Evolutionary conservation across 2,888 invertebrate species (phyloP).

Genomic region (Scaptomyza reducta): DNA sequence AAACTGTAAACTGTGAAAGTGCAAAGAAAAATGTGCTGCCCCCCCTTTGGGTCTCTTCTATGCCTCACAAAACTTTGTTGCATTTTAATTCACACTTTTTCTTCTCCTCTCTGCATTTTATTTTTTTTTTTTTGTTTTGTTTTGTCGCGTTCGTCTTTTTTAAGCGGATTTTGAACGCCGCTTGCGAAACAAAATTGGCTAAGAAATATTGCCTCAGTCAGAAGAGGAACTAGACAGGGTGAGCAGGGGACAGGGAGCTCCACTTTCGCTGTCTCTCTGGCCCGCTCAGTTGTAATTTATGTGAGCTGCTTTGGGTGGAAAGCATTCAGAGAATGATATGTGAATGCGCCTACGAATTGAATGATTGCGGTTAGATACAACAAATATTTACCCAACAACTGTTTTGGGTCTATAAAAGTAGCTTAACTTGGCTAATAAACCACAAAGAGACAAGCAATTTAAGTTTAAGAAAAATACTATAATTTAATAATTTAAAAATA

Average conservation of each 20-base stretch:
- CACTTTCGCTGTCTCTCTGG: not conserved
- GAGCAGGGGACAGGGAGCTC: not conserved
- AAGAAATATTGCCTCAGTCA: slow-evolving; percentile 59
- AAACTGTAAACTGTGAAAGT: slow-evolving; percentile 32
- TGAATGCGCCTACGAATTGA: slow-evolving; percentile 29
- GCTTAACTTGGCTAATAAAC: not conserved
- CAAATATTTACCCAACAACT: not conserved
- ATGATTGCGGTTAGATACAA: slow-evolving; percentile 3
- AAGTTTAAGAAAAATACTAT: no score
- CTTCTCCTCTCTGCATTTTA: slow-evolving; percentile 2
- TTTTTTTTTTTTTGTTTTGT: no score
- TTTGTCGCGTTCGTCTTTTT: slow-evolving; percentile 45
- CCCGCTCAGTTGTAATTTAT: slow-evolving; percentile 63
- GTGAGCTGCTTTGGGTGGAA: slow-evolving; percentile 73
- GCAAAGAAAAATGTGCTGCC: slow-evolving; percentile 66
- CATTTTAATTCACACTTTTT: slow-evolving; percentile 67
- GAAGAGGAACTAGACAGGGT: slow-evolving; percentile 1
- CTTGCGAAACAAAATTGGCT: slow-evolving; percentile 55
- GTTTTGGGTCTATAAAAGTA: not conserved
- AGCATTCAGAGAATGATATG: slow-evolving; percentile 40
- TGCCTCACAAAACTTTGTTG: slow-evolving; percentile 56
- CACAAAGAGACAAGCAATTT: not conserved
- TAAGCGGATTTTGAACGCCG: slow-evolving; percentile 78
- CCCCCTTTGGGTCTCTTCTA: not conserved
- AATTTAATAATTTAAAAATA: no score